These are phyloP conservation scores for Andricus curvator DNA, from an alignment of 2,888 invertebrate genomes.

Conservation along the genomic window DNA sequence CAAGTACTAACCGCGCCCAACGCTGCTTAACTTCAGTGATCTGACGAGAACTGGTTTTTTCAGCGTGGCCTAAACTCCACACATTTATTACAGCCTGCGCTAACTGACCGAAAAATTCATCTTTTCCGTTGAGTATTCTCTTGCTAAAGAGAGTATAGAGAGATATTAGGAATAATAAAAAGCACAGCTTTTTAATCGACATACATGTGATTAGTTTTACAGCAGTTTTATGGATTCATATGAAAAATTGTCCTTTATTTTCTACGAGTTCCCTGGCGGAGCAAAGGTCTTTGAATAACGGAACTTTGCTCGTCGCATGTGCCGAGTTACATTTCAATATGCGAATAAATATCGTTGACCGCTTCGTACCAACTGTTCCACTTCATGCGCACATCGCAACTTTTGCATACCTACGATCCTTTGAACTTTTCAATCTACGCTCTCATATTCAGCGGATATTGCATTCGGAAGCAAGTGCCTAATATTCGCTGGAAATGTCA, in stretches of 20 bases:
- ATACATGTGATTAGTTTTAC: no score
- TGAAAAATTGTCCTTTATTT: conserved; percentile 24
- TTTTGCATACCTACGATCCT: conserved; percentile 48
- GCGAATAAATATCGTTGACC: conserved; percentile 40
- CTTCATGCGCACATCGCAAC: conserved; percentile 48
- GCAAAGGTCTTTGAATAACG: conserved; percentile 27
- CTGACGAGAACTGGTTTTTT: no score
- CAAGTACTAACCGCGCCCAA: no score
- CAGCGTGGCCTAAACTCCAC: no score
- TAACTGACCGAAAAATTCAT: no score
- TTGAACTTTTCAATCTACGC: conserved; percentile 53
- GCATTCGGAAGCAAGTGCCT: conserved; percentile 41
- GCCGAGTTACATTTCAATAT: conserved; percentile 39
- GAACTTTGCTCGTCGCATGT: conserved; percentile 19
- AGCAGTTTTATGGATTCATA: neutral
- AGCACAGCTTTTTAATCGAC: no score
- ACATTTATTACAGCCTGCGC: no score
- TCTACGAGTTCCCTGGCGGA: conserved; percentile 16
- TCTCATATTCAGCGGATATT: conserved; percentile 46
- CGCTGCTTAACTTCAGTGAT: no score
- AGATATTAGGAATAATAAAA: no score
- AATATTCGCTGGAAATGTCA: conserved; percentile 44
- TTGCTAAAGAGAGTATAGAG: no score
- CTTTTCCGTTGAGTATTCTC: no score
- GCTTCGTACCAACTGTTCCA: conserved; percentile 37